Conservation (phyloP, 2,113 vertebrate species). For the Sclerurus mexicanus region DNA sequence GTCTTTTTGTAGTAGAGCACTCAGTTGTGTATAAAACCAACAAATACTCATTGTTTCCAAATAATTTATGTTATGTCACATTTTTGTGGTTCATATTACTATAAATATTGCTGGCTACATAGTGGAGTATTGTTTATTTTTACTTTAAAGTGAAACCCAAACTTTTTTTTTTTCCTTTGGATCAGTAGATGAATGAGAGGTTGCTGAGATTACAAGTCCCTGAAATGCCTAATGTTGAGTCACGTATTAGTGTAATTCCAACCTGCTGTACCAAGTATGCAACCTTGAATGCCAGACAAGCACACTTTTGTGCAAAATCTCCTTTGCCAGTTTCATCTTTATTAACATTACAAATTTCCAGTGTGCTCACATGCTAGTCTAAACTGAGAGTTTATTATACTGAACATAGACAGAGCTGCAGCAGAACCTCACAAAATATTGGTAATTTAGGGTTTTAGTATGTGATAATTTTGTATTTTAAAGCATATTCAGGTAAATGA, state of each 20-base stretch:
- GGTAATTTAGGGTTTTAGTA: background rate
- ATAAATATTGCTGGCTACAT: background rate
- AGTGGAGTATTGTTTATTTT: background rate
- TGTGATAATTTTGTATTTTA: background rate
- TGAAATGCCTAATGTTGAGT: background rate
- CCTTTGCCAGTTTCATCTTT: background rate
- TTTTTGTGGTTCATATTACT: background rate
- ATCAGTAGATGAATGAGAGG: background rate
- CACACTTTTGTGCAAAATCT: background rate
- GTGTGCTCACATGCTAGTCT: background rate
- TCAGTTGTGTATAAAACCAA: background rate
- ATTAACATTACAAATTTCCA: background rate
- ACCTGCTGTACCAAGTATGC: background rate
- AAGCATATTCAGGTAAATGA: background rate
- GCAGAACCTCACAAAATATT: background rate
- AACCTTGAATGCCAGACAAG: background rate
- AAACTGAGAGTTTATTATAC: background rate
- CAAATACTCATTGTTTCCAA: background rate
- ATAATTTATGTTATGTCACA: background rate
- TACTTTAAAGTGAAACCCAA: background rate
- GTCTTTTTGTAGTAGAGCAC: background rate
- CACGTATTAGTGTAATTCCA: background rate
- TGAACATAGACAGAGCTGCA: background rate
- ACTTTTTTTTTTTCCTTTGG: background rate
- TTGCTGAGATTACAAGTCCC: background rate